Conservation (phyloP, 1,140 invertebrate genomes). For the Micrasema longulum region DNA sequence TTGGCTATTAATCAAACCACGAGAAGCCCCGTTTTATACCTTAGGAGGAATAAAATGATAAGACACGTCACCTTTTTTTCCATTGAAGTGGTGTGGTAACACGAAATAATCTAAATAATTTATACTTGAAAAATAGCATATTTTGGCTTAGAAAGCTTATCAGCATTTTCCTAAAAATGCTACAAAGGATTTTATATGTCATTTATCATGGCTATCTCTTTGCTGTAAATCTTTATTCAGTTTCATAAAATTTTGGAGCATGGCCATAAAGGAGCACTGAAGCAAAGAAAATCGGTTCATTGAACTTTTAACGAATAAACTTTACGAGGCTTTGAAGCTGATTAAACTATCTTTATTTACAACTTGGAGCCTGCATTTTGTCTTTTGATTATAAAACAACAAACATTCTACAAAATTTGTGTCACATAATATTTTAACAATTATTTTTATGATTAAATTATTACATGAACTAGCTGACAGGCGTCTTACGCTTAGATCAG, state of each 20-base stretch:
- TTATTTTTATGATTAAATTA: no score
- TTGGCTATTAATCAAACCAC: no score
- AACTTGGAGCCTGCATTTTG: no score
- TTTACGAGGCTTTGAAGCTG: constrained; percentile 19
- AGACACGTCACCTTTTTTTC: no score
- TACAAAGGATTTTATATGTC: constrained; percentile 25
- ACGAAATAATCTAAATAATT: no score
- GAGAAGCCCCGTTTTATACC: not conserved
- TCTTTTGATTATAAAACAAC: no score
- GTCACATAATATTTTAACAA: no score
- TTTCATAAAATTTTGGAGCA: constrained; percentile 46
- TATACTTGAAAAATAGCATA: not conserved
- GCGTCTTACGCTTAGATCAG: no score
- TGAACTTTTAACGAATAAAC: constrained; percentile 26
- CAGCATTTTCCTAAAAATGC: constrained; percentile 5
- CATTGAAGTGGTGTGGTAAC: no score
- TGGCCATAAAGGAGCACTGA: constrained; percentile 36
- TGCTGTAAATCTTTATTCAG: constrained; percentile 42
- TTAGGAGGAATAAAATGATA: not conserved
- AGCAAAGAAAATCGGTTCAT: constrained; percentile 26
- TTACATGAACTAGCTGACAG: no score
- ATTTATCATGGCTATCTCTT: constrained; percentile 35
- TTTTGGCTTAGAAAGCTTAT: constrained; percentile 19
- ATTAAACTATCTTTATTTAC: constrained; percentile 18
- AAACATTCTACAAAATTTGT: no score